These are phyloP conservation scores for Sparus aurata DNA, from an alignment of 2,797 vertebrate species.

Conservation along the genomic window DNA sequence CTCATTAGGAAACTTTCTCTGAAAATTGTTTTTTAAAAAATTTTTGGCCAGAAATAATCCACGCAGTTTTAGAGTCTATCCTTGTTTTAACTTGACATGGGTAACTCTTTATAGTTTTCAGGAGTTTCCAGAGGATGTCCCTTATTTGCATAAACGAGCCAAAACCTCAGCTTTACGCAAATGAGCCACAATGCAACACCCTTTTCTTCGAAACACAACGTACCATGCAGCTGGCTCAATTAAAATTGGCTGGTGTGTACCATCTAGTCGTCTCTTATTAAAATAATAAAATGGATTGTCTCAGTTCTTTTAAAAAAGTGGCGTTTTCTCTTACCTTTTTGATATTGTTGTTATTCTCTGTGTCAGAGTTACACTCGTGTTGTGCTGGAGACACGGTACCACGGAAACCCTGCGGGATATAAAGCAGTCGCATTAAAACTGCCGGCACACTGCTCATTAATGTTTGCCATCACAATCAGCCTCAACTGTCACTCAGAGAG, in stretches of 20 bases:
- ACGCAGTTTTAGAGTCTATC: no score
- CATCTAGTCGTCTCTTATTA: not conserved
- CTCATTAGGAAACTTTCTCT: no score
- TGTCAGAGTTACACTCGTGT: slow-evolving; percentile 83
- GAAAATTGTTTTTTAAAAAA: no score
- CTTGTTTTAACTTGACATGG: no score
- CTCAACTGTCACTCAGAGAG: slow-evolving; percentile 55
- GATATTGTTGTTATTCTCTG: slow-evolving; percentile 80
- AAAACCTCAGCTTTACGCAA: no score
- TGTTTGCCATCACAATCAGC: slow-evolving; percentile 54
- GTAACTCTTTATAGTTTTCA: no score
- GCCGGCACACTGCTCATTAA: slow-evolving; percentile 36
- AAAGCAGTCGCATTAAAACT: slow-evolving; percentile 57
- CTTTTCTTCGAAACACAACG: no score
- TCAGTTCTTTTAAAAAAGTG: slow-evolving; percentile 8
- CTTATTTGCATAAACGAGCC: no score
- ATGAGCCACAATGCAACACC: no score
- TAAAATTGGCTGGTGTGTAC: not conserved
- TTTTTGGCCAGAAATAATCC: no score
- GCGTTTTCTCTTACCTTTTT: slow-evolving; percentile 81
- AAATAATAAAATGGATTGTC: not conserved
- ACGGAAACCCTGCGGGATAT: slow-evolving; percentile 82
- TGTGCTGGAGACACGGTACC: slow-evolving; percentile 79
- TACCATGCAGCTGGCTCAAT: not conserved
- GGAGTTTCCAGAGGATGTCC: no score